These are phyloP conservation scores for Delphinapterus leucas DNA, from an alignment of 2,113 vertebrate genomes.

Conservation along the genomic window DNA sequence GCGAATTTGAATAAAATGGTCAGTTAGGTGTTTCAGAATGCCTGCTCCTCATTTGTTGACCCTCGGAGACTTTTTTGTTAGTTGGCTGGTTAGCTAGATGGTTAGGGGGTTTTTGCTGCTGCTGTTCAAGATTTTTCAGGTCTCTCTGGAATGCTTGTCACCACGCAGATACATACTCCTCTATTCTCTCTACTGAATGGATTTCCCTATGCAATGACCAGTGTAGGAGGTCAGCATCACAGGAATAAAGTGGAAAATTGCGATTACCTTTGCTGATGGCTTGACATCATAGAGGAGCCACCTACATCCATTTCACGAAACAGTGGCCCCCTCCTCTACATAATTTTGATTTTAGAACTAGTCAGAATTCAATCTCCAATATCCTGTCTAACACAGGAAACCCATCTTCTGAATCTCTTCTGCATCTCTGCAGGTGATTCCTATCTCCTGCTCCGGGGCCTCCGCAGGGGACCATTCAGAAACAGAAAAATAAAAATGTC, in stretches of 20 bases:
- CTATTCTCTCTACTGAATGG: neutral
- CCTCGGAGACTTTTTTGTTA: neutral
- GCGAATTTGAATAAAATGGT: neutral
- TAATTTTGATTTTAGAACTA: neutral
- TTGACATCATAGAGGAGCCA: neutral
- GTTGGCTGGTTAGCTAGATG: neutral
- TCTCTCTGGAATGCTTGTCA: neutral
- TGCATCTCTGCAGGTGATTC: neutral
- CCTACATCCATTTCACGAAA: neutral
- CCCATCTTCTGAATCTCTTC: neutral
- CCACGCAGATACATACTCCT: neutral
- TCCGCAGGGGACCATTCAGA: constrained; percentile 36
- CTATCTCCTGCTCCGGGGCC: neutral
- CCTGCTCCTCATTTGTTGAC: neutral
- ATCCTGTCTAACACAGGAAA: neutral
- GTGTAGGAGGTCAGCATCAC: neutral
- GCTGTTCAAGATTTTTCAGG: neutral
- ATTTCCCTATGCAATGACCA: neutral
- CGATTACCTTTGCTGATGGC: neutral
- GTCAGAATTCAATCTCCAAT: neutral
- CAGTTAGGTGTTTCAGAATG: neutral
- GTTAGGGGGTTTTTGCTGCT: neutral
- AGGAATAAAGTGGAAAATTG: neutral
- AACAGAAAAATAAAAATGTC: constrained; percentile 38
- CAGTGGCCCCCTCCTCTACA: neutral